Base-by-base conservation (phyloP, 2,888 invertebrate species). In the Hirtodrosophila alboralis region DNA sequence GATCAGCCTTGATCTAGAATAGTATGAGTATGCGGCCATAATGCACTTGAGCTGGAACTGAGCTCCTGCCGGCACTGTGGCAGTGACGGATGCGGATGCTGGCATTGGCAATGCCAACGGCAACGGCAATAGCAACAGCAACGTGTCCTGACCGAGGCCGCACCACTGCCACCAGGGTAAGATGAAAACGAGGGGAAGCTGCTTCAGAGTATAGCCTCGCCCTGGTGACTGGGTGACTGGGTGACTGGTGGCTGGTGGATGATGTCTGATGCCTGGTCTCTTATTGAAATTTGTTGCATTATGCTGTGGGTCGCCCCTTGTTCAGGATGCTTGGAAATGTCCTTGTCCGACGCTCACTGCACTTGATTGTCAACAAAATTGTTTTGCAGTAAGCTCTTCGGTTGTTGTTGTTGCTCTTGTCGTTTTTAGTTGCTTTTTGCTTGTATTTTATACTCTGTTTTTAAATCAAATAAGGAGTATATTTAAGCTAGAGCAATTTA, bases 201-300 rank as follows among this genome's bases (percentile, higher is more conserved):
- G 13, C 28, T 14, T 10, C 34, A 21, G 18, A 21, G 18, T 21
- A 21, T 21, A 21, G 23, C 23, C 23, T 23, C 23, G 23, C 6
- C 23, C 23, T 23, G 7, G 6, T 6, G 23, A 5, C 23, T 3
- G 18, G 61, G 36, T 23, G 34, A 37, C 45, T 38, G 69, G 69
- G 30, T 43, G 59, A 26, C 56, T 4, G 61, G 36, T 27, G 34
- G 41, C 45, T 38, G 69, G 27, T 47, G 59, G 28, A 51, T 40
- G 49, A 38, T 43, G 36, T 10, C 26, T 38, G 52, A 37, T 43
- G 53, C 36, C 10, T 66, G 51, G 56, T 30, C 73, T 58, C 70
- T 78, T 85, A 79, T 79, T 81, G 78, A 79, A 79, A 79, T 84
- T 79, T 84, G 85, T 84, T 84, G 68, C 83, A 79, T 84, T 84